Evolutionary conservation across 2,113 vertebrate genomes (phyloP).

Genomic region (Collichthys lucidus): DNA sequence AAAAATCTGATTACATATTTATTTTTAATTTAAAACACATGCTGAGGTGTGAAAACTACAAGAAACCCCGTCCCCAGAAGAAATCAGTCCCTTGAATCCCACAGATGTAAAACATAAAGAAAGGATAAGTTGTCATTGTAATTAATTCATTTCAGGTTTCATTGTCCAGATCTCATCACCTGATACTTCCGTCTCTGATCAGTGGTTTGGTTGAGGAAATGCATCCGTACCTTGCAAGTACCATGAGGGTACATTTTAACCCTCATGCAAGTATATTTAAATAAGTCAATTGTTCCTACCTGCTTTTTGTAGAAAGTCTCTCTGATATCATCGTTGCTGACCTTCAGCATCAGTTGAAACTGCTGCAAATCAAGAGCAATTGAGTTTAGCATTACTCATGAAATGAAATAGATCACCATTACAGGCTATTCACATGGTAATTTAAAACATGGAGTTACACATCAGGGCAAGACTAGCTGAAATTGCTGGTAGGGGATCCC

Average conservation of each 20-base stretch:
- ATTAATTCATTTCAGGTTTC: background rate
- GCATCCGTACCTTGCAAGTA: background rate
- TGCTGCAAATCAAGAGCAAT: conserved; percentile 63
- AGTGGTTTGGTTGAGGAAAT: background rate
- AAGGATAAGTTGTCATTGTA: background rate
- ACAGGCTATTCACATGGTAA: conserved; percentile 60
- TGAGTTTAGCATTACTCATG: conserved; percentile 36
- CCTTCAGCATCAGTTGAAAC: conserved; percentile 33
- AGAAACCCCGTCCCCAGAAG: too few species aligned
- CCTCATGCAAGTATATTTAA: conserved; percentile 8
- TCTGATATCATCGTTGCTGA: conserved; percentile 21
- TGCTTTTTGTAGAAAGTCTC: conserved; percentile 14
- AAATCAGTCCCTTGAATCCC: background rate
- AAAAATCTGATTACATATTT: too few species aligned
- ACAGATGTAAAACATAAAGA: background rate
- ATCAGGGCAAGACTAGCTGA: conserved; percentile 21
- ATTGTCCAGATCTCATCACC: background rate
- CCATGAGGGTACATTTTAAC: background rate
- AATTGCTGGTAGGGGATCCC: conserved; percentile 60
- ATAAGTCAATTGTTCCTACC: conserved; percentile 5
- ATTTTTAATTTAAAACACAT: too few species aligned
- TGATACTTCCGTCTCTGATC: background rate
- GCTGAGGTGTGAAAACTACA: too few species aligned
- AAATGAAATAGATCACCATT: conserved; percentile 58
- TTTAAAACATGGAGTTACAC: conserved; percentile 20